These are phyloP conservation scores for Lepidocolaptes lacrymiger DNA, from an alignment of 2,797 vertebrate genomes.

Conservation along the genomic window DNA sequence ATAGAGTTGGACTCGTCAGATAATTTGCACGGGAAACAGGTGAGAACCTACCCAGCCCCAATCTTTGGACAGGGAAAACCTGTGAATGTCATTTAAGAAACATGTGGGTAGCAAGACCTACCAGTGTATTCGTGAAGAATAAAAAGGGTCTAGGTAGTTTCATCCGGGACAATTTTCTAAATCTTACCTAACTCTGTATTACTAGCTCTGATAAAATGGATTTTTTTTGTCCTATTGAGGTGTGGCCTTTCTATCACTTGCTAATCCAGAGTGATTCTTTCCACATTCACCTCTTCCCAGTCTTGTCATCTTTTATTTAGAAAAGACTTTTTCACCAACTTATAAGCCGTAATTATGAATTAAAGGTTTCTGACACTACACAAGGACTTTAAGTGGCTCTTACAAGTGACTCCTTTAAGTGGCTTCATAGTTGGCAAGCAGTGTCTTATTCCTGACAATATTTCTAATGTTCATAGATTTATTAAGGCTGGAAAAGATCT, in stretches of 20 bases:
- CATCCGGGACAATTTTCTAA: not conserved
- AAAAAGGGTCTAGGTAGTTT: not conserved
- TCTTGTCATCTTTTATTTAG: not conserved
- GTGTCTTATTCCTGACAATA: not conserved
- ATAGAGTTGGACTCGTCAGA: not conserved
- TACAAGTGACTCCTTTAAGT: not conserved
- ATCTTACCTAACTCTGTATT: not conserved
- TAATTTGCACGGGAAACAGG: not conserved
- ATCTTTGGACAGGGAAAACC: not conserved
- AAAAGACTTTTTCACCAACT: not conserved
- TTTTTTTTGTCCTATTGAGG: not conserved
- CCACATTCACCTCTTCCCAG: not conserved
- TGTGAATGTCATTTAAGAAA: not conserved
- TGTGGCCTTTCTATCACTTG: not conserved
- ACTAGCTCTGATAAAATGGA: not conserved
- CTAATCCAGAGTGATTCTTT: not conserved
- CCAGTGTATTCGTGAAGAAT: not conserved
- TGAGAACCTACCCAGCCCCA: not conserved
- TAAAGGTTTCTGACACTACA: not conserved
- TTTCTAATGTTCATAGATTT: not conserved
- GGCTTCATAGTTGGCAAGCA: not conserved
- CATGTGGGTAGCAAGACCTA: not conserved
- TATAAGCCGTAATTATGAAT: not conserved
- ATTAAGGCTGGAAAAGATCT: not conserved
- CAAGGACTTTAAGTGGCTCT: not conserved